These are phyloP conservation scores for Pollicipes pollicipes DNA, from an alignment of 1,140 invertebrate species.

Conservation along the genomic window DNA sequence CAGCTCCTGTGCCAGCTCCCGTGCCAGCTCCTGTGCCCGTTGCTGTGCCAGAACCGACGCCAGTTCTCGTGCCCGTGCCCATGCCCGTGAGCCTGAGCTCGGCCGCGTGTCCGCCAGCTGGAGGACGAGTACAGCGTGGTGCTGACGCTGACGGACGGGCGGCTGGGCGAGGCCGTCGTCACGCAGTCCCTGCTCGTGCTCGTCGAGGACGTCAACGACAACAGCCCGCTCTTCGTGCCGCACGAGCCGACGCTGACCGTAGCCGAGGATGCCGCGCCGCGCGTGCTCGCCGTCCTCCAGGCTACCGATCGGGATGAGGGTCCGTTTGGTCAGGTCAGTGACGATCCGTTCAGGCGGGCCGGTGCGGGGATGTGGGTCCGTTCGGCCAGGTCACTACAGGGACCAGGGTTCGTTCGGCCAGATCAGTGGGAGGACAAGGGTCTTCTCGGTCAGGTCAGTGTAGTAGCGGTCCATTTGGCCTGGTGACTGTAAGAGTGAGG, in stretches of 20 bases:
- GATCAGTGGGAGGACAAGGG: too few relatives aligned
- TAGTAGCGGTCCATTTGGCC: too few relatives aligned
- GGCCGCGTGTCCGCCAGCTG: conserved; percentile 31
- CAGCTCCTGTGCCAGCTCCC: too few relatives aligned
- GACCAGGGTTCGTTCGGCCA: too few relatives aligned
- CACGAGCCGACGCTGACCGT: conserved; percentile 63
- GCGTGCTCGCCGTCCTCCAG: conserved; percentile 58
- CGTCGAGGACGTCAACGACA: conserved; percentile 83
- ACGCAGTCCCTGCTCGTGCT: conserved; percentile 71
- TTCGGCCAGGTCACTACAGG: too few relatives aligned
- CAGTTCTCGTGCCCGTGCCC: not conserved
- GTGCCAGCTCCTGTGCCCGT: conserved; percentile 3
- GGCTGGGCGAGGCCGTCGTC: conserved; percentile 68
- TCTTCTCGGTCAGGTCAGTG: too few relatives aligned
- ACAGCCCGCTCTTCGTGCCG: conserved; percentile 66
- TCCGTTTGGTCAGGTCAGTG: conserved; percentile 70
- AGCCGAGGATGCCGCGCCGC: conserved; percentile 48
- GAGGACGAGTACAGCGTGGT: conserved; percentile 74
- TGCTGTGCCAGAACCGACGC: too few relatives aligned
- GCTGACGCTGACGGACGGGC: conserved; percentile 71
- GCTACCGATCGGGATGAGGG: conserved; percentile 77
- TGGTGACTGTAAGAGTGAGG: too few relatives aligned
- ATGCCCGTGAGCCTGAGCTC: not conserved
- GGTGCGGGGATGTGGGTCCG: too few relatives aligned
- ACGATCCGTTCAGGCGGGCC: too few relatives aligned